Evolutionary conservation across 1,140 invertebrate species (phyloP), one percentile per base, ranked within the genome.

Genomic region (Habropoda laboriosa): DNA sequence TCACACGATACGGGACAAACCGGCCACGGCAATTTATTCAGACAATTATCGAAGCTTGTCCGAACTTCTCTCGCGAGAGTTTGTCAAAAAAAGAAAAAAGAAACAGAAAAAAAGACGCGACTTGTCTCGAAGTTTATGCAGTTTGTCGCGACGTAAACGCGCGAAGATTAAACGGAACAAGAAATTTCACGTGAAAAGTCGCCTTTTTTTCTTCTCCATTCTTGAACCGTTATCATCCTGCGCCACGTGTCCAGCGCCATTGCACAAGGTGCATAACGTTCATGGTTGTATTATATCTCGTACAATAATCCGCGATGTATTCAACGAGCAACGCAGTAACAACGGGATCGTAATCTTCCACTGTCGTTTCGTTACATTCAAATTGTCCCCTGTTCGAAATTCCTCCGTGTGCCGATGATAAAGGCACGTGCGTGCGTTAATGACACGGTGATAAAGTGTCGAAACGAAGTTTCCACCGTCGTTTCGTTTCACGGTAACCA

Each of bases 261-360:
- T 67, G 80, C 57, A 81, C 60, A 81, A 83, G 60, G 81, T 83
- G 70, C 76, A 83, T 51, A 82, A 79, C 49, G 40, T 27, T 32
- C 35, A n/a, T 27, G 24, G 55, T 74, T 64, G 64, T 72, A 53
- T n/a, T n/a, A n/a, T 70, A 79, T 79, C 75, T 61, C 63, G 38
- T 70, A 61, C 74, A 74, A 79, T 79, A 84, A 83, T 83, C 49
- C 45, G 5, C 63, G 67, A 79, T 57, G 57, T 53, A 42, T 79
- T 73, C 75, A 64, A 67, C 53, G 49, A 47, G 57, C 61, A 51
- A 16, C 27, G 47, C 58, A 83, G 47, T 63, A 82, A 78, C 74
- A 73, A 83, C 81, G 76, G 68, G 57, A 79, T 71, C 55, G 68
- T 63, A 53, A 63, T 64, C n/a, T 61, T 57, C 27, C 40, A 38